Evolutionary conservation across 2,888 invertebrate genomes (phyloP).

Genomic region (Sarcophaga caerulescens): DNA sequence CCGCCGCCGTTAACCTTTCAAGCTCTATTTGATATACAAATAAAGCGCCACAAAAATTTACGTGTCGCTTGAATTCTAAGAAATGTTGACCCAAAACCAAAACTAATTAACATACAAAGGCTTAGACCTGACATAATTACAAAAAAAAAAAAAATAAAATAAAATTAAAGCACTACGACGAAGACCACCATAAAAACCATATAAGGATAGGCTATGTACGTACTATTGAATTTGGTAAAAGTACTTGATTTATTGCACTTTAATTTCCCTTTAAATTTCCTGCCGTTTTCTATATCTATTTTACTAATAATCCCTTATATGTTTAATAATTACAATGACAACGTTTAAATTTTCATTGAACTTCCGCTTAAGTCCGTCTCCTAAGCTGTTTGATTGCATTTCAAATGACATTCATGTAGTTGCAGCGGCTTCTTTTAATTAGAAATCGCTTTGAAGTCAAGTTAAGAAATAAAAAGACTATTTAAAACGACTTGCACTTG

Average conservation of each 20-base stretch:
- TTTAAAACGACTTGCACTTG: conserved; percentile 30
- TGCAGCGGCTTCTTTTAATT: conserved; percentile 31
- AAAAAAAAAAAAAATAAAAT: neutral
- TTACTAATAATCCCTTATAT: conserved; percentile 48
- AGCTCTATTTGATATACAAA: conserved; percentile 19
- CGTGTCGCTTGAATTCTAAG: conserved; percentile 54
- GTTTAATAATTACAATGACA: conserved; percentile 58
- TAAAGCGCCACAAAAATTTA: conserved; percentile 48
- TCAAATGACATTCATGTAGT: conserved; percentile 23
- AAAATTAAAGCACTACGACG: no score
- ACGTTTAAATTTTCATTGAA: conserved; percentile 1
- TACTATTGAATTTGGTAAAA: neutral
- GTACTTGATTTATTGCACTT: neutral
- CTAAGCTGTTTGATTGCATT: neutral
- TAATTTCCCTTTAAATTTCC: conserved; percentile 52
- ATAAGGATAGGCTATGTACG: neutral
- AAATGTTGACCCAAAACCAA: conserved; percentile 34
- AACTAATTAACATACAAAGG: neutral
- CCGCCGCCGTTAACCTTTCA: conserved; percentile 41
- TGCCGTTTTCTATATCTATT: conserved; percentile 1
- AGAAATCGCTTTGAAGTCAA: conserved; percentile 34
- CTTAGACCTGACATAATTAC: neutral
- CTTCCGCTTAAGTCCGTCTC: conserved; percentile 53
- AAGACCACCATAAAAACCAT: neutral
- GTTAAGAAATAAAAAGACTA: neutral